Percentiles rank a stretch among this genome's conserved stretches.
phyloP scores from a whole-genome alignment of 1,140 invertebrate species.

The Lepidurus packardi region DNA sequence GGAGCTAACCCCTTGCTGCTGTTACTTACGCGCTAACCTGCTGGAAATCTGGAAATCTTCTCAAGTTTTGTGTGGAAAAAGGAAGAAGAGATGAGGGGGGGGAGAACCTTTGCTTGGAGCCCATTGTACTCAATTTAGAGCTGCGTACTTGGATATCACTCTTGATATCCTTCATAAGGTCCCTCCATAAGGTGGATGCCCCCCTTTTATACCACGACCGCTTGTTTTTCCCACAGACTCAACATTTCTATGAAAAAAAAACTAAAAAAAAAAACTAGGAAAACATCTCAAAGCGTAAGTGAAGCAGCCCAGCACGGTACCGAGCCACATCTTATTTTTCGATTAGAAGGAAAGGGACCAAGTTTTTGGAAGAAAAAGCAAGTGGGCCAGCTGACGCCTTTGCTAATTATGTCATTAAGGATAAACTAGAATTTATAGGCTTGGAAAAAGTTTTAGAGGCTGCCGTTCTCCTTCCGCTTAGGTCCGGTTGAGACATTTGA shows the following conservation, averaged over 20 bases:
- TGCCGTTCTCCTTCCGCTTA: background rate
- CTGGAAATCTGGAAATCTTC: slow-evolving; percentile 16
- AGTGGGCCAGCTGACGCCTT: slow-evolving; percentile 13
- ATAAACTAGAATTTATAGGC: slow-evolving; percentile 12
- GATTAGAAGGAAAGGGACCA: background rate
- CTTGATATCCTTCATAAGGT: background rate
- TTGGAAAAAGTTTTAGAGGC: background rate
- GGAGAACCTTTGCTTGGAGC: background rate
- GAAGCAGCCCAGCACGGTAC: background rate
- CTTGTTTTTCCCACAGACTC: background rate
- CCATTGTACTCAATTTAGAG: background rate
- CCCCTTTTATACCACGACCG: background rate
- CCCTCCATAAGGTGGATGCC: background rate
- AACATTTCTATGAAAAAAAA: background rate
- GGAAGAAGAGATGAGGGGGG: background rate
- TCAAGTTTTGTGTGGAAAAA: background rate
- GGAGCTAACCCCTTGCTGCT: background rate
- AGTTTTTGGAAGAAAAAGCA: slow-evolving; percentile 7
- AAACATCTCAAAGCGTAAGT: background rate
- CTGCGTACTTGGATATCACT: background rate
- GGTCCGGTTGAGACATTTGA: background rate
- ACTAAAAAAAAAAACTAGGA: background rate
- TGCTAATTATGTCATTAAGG: slow-evolving; percentile 15
- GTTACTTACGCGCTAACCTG: background rate
- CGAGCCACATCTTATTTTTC: background rate